Evolutionary conservation across 2,888 invertebrate genomes (phyloP).

Genomic region (Ceriagrion tenellum): DNA sequence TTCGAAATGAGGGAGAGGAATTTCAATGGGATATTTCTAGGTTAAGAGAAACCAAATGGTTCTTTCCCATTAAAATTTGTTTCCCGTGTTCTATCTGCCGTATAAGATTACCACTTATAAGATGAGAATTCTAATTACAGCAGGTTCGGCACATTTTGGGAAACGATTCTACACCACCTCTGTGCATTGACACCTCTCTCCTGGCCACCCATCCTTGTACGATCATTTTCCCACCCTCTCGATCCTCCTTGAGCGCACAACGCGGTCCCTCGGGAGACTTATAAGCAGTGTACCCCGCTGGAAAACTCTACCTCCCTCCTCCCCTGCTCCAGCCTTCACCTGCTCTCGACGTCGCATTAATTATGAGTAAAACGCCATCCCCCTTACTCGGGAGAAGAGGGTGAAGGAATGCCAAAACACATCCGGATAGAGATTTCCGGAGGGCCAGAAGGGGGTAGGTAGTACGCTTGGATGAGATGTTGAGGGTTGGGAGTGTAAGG

Average conservation of each 20-base stretch:
- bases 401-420: constrained; percentile 33
- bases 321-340: neutral
- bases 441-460: neutral
- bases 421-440: constrained; percentile 36
- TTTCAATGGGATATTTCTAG: no score
- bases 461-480: no score
- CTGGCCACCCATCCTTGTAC: neutral
- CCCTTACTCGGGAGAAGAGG: neutral
- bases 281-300: neutral
- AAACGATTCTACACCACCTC: neutral
- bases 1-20: no score
- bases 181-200: neutral
- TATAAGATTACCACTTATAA: no score
- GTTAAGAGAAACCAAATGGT: no score
- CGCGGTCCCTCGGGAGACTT: neutral
- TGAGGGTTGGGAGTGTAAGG: neutral
- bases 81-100: no score
- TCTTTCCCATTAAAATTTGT: no score
- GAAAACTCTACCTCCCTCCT: neutral
- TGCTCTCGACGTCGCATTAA: constrained; percentile 15
- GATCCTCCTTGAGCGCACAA: neutral
- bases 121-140: no score
- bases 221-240: neutral
- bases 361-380: constrained; percentile 16
- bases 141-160: neutral